A percentile compares a stretch with the other conserved stretches of the same genome.
These are phyloP conservation scores for Ephestia elutella DNA, from an alignment of 1,140 invertebrate species.

Conservation along the genomic window DNA sequence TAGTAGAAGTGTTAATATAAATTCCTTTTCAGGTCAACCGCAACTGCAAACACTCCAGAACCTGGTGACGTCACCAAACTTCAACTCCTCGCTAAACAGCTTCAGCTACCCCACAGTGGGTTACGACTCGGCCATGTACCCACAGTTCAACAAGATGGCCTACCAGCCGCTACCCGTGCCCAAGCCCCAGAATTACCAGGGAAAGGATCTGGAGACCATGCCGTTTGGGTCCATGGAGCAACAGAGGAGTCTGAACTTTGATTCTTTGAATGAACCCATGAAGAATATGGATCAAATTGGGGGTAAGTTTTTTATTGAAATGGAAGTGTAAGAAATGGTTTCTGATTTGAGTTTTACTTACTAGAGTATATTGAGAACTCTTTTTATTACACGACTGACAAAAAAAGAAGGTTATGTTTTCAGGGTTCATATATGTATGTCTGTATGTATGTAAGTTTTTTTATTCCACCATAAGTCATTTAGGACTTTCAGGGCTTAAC, in stretches of 20 bases:
- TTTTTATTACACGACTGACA: no score
- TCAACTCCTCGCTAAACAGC: constrained; percentile 37
- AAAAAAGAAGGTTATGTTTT: no score
- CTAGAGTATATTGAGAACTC: no score
- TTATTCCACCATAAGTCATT: no score
- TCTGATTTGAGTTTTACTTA: no score
- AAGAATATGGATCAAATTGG: constrained; percentile 36
- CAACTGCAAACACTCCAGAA: constrained; percentile 46
- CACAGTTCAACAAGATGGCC: constrained; percentile 50
- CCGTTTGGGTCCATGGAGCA: constrained; percentile 22
- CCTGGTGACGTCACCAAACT: constrained; percentile 45
- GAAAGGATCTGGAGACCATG: constrained; percentile 22
- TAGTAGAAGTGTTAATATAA: no score
- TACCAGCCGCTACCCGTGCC: constrained; percentile 42
- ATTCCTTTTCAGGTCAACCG: constrained; percentile 32
- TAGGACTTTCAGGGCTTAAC: no score
- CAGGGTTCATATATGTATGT: no score
- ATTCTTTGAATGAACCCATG: constrained; percentile 24
- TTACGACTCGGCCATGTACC: constrained; percentile 62
- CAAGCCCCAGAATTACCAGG: constrained; percentile 32
- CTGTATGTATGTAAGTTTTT: no score
- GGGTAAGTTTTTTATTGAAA: constrained; percentile 26
- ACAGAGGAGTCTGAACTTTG: constrained; percentile 38
- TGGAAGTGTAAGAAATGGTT: background rate
- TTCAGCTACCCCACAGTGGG: constrained; percentile 40